Base-by-base conservation (phyloP, 2,888 invertebrate genomes). In the Strigamia crassipes region DNA sequence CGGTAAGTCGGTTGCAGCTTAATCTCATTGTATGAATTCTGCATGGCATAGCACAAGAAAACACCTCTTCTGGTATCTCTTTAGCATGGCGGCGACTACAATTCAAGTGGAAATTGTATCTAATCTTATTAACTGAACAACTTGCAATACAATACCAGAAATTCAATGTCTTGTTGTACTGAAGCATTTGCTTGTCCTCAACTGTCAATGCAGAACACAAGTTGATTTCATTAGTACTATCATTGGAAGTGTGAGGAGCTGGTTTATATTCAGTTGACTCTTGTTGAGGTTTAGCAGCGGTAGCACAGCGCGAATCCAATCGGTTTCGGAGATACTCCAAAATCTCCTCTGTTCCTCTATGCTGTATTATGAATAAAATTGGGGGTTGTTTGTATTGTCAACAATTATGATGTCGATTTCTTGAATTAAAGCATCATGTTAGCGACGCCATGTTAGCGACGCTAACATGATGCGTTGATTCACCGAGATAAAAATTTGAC, bases 1-100 rank as follows among this genome's bases (percentile, higher is more conserved):
- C 86, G 1, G 89, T 88, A 0, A 96, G 89, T 85, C 91, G 91
- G 88, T 96, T 96, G 87, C 93, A 94, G 83, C 94, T 94, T 83
- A 96, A 88, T 88, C 96, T 95, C 10, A 96, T 90, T 79, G 92
- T 91, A 82, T 91, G 91, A 12, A 94, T 93, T 83, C 92, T 91
- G 0, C 93, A 94, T 81, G 91, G 90, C 15, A 90, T 90, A 3
- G 95, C 96, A 82, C 92, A 89, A 82, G 90, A 88, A 86, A 95
- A 93, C 21, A 95, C 91, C 81, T 92, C 90, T 15, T 92, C 92
- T 0, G 96, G 94, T 21, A 96, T 89, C 9, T 89, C 86, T 0
- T 89, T 86, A 46, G 92, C 91, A 85, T 93, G 38, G 5, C 41
- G 34, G 21, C 41, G 34, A 41, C 79, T 79, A 41, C 4, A 10